Conservation (phyloP, 1,140 invertebrate genomes). For the Leptopilina clavipes region DNA sequence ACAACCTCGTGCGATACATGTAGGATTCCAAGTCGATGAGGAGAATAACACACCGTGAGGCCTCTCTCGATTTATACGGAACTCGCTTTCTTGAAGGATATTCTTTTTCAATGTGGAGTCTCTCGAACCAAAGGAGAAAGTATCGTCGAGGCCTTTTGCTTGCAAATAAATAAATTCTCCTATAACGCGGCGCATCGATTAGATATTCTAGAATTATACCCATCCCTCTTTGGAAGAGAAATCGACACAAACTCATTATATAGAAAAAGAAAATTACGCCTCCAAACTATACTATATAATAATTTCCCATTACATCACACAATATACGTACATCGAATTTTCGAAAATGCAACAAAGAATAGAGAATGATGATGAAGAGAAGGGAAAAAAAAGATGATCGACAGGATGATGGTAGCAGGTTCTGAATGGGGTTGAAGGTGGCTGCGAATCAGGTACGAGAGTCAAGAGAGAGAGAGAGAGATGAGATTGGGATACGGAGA, state of each 20-base stretch:
- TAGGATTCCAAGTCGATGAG: constrained; percentile 5
- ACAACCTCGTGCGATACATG: constrained; percentile 12
- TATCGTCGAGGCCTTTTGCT: constrained; percentile 14
- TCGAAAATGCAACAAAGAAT: neutral
- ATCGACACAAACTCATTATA: constrained; percentile 23
- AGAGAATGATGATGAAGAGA: neutral
- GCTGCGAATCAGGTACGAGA: constrained; percentile 4
- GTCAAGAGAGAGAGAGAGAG: constrained; percentile 5
- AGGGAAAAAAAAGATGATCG: neutral
- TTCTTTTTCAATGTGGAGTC: neutral
- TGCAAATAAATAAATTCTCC: constrained; percentile 29
- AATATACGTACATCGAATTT: neutral
- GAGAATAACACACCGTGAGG: too few species aligned
- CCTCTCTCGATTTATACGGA: neutral
- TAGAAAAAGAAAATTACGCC: neutral
- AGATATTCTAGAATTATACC: constrained; percentile 28
- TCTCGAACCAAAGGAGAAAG: constrained; percentile 11
- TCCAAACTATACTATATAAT: constrained; percentile 1
- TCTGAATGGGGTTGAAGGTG: constrained; percentile 55
- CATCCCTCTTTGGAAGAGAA: neutral
- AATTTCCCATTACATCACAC: neutral
- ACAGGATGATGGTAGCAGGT: constrained; percentile 18
- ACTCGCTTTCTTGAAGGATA: constrained; percentile 8
- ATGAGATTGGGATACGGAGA: constrained; percentile 41
- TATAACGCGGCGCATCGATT: constrained; percentile 13